Base-by-base conservation (phyloP, 2,888 invertebrate genomes). In the Ophonus ardosiacus region DNA sequence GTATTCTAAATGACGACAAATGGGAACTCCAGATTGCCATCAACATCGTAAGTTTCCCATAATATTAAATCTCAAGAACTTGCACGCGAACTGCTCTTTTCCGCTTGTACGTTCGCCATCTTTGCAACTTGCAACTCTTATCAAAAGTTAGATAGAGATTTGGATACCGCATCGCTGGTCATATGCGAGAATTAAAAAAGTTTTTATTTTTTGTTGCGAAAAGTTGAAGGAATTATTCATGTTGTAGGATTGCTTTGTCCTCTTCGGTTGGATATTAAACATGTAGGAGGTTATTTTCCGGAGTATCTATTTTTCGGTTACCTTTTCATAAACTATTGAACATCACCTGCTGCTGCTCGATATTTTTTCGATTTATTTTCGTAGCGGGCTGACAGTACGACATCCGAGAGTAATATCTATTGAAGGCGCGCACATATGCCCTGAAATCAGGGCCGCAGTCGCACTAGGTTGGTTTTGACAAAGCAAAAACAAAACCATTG, bases 1-100 rank as follows among this genome's bases (percentile, higher is more conserved):
- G 96, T 3, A 94, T 96, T 59, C 94, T 96, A 94, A 95, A 95
- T 89, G 96, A 96, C 89, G 92, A 95, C 87, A 94, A 95, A 88
- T 96, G 96, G 95, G 95, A 96, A 89, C 91, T 95, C 13, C 94
- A 95, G 91, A 94, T 96, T 56, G 95, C 89, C 7, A 88, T 91
- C 81, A 91, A 91, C 86, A 89, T 90, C 86, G 91, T 91, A 88
- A 89, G 91, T 89, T 87, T 31, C 31, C 21, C 57, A 82, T 10
- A 38, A 74, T 82, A 82, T 83, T 84, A 84, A 84, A 84, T 78
- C 63, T 84, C 61, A 65, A 84, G 78, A 51, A 82, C 18, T 78
- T 17, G 59, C 2, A 59, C 8, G 1, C 61, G 21, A 24, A 57
- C 24, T 38, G 56, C 7, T 21, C 13, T n/a, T 17, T 18, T 18